Conservation (phyloP, 2,797 vertebrate species). For the Gallirallus australis region DNA sequence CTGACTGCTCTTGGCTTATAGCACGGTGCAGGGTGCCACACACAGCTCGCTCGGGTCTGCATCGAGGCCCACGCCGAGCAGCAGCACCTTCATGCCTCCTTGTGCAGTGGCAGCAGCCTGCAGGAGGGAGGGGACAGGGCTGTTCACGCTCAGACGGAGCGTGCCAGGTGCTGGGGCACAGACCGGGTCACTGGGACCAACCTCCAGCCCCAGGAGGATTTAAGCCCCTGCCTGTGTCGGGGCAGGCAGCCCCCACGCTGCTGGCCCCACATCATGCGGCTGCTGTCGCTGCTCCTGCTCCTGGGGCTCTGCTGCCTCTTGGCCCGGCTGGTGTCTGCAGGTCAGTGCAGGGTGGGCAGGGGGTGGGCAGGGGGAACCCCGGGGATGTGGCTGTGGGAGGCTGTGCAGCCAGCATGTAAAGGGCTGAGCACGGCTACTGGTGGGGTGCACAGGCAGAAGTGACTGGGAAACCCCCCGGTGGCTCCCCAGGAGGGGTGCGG, state of each 20-base stretch:
- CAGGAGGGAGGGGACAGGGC: rapidly evolving
- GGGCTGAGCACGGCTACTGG: rapidly evolving
- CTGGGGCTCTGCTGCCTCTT: slow-evolving; percentile 63
- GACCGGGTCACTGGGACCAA: not conserved
- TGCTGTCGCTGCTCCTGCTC: slow-evolving; percentile 34
- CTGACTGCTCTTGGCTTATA: not conserved
- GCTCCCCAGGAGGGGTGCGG: not conserved
- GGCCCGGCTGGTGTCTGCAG: slow-evolving; percentile 17
- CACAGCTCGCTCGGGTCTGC: rapidly evolving
- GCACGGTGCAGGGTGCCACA: not conserved
- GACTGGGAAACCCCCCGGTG: rapidly evolving
- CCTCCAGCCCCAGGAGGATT: not conserved
- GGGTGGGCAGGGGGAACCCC: rapidly evolving
- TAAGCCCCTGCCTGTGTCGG: not conserved
- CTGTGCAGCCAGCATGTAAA: rapidly evolving
- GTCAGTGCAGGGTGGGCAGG: not conserved
- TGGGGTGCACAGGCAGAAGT: not conserved
- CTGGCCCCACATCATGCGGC: not conserved
- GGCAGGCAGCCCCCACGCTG: not conserved
- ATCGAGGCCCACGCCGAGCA: rapidly evolving
- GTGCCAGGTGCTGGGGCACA: not conserved
- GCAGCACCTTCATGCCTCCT: not conserved
- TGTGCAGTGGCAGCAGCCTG: not conserved
- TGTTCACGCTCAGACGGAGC: not conserved
- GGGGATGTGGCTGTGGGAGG: rapidly evolving